Percentiles rank a stretch among this genome's conserved stretches.
These are phyloP conservation scores for Hippocampus mohnikei DNA, from an alignment of 2,113 vertebrate species.

Conservation along the genomic window DNA sequence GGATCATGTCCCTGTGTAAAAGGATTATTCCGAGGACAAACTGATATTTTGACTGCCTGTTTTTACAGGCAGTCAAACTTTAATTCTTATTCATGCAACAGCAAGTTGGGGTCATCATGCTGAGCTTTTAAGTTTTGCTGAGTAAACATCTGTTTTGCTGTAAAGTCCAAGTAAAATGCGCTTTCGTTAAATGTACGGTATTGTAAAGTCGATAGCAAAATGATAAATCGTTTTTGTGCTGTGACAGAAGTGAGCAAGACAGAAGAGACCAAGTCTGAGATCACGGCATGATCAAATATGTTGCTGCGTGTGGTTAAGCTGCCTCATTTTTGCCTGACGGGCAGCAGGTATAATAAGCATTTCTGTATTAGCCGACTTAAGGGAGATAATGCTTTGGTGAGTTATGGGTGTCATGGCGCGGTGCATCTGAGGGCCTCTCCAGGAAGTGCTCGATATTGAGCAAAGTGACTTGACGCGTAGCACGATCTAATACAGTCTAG, in stretches of 20 bases:
- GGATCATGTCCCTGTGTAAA: neutral
- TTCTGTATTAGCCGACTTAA: neutral
- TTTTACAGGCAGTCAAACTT: too few relatives aligned
- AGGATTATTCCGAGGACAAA: neutral
- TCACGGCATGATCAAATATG: neutral
- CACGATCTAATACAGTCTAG: neutral
- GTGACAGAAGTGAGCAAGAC: neutral
- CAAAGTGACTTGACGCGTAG: conserved; percentile 13
- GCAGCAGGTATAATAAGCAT: neutral
- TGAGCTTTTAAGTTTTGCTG: too few relatives aligned
- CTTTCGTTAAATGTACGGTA: too few relatives aligned
- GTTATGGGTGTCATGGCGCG: conserved; percentile 40
- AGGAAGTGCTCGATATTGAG: conserved; percentile 63
- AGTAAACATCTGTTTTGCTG: too few relatives aligned
- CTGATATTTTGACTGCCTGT: neutral
- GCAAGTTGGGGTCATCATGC: too few relatives aligned
- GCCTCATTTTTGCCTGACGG: neutral
- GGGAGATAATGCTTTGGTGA: conserved; percentile 15
- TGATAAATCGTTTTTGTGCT: neutral
- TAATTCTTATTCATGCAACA: too few relatives aligned
- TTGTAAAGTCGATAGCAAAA: neutral
- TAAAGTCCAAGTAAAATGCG: too few relatives aligned
- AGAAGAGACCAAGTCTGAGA: neutral
- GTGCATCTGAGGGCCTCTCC: conserved; percentile 12
- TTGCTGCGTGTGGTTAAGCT: neutral